phyloP scores from a whole-genome alignment of 35 echinoderm and acorn worm genomes.

The Amphiura filiformis region DNA sequence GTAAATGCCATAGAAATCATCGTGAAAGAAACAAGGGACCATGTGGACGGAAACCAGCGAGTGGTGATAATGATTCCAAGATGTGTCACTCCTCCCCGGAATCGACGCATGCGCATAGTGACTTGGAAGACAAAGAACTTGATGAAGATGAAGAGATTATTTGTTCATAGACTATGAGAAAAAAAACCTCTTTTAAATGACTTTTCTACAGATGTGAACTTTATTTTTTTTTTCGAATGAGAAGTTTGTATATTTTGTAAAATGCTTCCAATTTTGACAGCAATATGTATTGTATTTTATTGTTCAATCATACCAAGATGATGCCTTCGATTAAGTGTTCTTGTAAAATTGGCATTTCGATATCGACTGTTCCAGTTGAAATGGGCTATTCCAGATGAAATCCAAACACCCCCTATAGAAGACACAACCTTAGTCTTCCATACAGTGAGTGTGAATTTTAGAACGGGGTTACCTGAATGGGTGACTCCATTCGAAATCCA shows the following conservation, averaged over 20 bases:
- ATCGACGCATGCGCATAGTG: slow-evolving; percentile 1
- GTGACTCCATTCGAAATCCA: too few relatives aligned
- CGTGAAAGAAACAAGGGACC: not conserved
- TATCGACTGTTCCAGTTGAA: too few relatives aligned
- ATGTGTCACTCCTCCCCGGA: not conserved
- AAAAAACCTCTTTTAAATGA: not conserved
- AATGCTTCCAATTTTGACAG: not conserved
- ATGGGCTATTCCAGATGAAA: too few relatives aligned
- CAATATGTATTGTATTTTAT: too few relatives aligned
- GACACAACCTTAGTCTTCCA: too few relatives aligned
- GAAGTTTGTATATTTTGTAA: not conserved
- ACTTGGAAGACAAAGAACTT: not conserved
- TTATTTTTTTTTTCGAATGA: not conserved
- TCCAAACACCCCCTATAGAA: too few relatives aligned
- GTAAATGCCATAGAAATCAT: slow-evolving; percentile 71
- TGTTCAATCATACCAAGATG: too few relatives aligned
- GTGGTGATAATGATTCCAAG: not conserved
- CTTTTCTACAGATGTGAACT: not conserved
- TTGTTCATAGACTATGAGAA: not conserved
- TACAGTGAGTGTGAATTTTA: too few relatives aligned
- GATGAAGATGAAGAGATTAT: not conserved
- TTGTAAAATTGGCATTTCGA: too few relatives aligned
- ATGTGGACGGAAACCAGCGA: not conserved
- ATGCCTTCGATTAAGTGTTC: too few relatives aligned
- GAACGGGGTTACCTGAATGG: too few relatives aligned